Evolutionary conservation across 2,888 invertebrate species (phyloP), one percentile per base, ranked within the genome.

Genomic region (Ctenicera cuprea): DNA sequence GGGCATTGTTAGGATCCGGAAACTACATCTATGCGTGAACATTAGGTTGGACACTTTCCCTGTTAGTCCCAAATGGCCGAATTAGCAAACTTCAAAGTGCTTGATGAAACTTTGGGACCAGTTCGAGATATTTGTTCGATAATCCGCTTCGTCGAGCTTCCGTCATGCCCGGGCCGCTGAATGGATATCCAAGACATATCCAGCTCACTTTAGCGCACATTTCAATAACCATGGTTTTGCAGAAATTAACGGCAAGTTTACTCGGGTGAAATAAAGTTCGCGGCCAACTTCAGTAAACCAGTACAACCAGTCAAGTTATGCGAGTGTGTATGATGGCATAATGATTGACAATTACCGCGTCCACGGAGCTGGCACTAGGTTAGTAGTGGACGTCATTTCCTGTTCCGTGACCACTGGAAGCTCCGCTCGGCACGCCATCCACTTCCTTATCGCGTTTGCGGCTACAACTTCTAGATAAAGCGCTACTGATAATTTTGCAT

Each of bases 371-470:
- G 52, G 20, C 59, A 59, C 38, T 69, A 62, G 71, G 59, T 71
- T 59, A 68, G 37, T 61, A 48, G 61, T 76, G 78, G 77, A 79
- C 79, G 80, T 77, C 80, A 82, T 82, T 81, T 83, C 81, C 82
- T 73, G 62, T 79, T 80, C 78, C 80, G 81, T 82, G 81, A 81
- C 79, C 78, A 70, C 65, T 76, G 74, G 78, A 74, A 80, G 75
- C 77, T 75, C 71, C 67, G 74, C 76, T 77, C 70, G 68, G 76
- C 82, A 80, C 79, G 80, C 80, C 77, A 81, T 77, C 79, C 80
- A 80, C 78, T 82, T 82, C 82, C 82, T 82, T 81, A 82, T 82
- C 81, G 74, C 75, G 71, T 76, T 65, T 37, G 45, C 20, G 43
- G 20, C n/a, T 64, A 65, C 57, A 65, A 64, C 52, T 69, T 54